Conservation (phyloP, 2,888 invertebrate genomes). For the Cheilosia pagana region DNA sequence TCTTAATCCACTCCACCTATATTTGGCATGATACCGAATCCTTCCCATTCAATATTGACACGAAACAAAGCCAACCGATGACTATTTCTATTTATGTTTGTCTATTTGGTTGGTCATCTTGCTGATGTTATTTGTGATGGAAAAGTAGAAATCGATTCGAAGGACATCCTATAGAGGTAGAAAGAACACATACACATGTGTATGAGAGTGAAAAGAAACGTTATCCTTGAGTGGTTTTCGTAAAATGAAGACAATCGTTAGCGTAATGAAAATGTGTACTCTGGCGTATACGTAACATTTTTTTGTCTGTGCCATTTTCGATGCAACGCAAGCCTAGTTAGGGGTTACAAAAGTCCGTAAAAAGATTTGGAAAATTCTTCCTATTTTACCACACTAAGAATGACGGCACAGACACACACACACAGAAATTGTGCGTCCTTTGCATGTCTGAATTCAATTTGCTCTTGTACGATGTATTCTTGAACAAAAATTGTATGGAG, state of each 20-base stretch:
- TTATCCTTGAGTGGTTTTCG: background rate
- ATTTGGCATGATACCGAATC: slow-evolving; percentile 52
- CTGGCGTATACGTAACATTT: slow-evolving; percentile 21
- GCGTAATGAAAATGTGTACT: background rate
- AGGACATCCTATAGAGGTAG: background rate
- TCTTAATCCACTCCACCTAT: slow-evolving; percentile 41
- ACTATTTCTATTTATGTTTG: slow-evolving; percentile 2
- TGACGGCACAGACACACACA: background rate
- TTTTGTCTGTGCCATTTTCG: background rate
- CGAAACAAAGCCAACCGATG: slow-evolving; percentile 18
- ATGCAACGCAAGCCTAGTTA: background rate
- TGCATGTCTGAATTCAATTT: slow-evolving; percentile 36
- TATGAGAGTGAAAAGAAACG: background rate
- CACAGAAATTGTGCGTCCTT: slow-evolving; percentile 2
- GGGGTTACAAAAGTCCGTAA: background rate
- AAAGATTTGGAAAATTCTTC: background rate
- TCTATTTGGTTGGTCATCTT: slow-evolving; percentile 13
- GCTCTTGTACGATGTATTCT: background rate
- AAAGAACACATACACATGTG: background rate
- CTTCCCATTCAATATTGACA: slow-evolving; percentile 50
- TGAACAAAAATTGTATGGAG: slow-evolving; percentile 7
- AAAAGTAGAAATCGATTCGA: background rate
- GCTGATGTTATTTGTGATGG: slow-evolving; percentile 18
- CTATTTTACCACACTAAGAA: background rate
- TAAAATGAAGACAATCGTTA: background rate